Conservation (phyloP, 2,888 invertebrate genomes). For the Dasysyrphus albostriatus region DNA sequence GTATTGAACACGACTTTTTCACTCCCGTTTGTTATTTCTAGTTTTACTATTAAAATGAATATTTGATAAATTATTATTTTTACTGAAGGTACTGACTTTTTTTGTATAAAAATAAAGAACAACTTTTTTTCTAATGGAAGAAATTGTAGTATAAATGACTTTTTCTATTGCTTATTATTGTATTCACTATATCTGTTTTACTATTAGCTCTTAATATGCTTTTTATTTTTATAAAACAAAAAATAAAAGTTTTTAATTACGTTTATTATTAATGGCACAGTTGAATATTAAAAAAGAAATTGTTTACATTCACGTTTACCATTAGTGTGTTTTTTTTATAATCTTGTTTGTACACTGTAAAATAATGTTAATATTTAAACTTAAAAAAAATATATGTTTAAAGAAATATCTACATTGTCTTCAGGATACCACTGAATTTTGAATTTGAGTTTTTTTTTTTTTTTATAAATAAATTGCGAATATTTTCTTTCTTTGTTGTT, state of each 20-base stretch:
- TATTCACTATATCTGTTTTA: conserved; percentile 6
- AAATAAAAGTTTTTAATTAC: conserved; percentile 19
- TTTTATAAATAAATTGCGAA: conserved; percentile 70
- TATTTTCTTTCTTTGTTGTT: conserved; percentile 33
- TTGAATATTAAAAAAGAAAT: conserved; percentile 62
- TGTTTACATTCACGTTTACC: conserved; percentile 60
- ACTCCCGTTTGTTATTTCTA: background rate
- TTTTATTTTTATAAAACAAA: conserved; percentile 3
- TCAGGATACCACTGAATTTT: conserved; percentile 33
- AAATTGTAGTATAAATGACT: conserved; percentile 39
- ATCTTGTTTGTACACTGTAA: conserved; percentile 65
- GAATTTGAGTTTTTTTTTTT: conserved; percentile 19
- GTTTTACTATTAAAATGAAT: background rate
- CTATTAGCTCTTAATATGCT: background rate
- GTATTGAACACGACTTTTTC: background rate
- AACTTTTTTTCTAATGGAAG: conserved; percentile 55
- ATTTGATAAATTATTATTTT: background rate
- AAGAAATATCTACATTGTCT: conserved; percentile 60
- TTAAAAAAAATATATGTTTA: conserved; percentile 35
- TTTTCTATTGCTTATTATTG: conserved; percentile 56
- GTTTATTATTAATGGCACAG: conserved; percentile 65
- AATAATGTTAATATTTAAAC: conserved; percentile 30
- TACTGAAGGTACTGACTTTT: conserved; percentile 31
- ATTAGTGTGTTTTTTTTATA: conserved; percentile 23
- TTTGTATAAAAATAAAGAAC: conserved; percentile 22